Base-by-base conservation (phyloP, 2,113 vertebrate species). In the Apistogramma diplotaenia region DNA sequence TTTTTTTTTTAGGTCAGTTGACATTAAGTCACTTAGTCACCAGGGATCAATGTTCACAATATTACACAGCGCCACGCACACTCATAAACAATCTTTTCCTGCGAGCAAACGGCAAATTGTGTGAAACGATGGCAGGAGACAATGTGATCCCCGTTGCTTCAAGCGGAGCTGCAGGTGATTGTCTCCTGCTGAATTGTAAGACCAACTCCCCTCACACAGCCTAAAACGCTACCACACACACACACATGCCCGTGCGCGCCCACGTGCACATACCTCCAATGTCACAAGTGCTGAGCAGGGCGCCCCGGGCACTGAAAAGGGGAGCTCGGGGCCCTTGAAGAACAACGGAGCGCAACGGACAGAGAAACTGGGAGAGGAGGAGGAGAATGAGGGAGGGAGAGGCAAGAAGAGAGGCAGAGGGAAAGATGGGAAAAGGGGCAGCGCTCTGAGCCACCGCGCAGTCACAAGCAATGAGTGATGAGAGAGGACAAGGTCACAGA, bases 401-500 rank as follows among this genome's bases (percentile, higher is more conserved):
- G 35, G 58, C 8, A 57, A 77, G 65, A 15, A 78, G 59, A 65
- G 55, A 35, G 54, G 23, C 5, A 56, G 55, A 61, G 37, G 3
- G 56, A 19, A 59, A 7, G 25, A 4, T 19, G 21, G 59, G 23
- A 33, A 1, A 49, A 29, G 62, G 56, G 82, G 61, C 70, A 78
- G 85, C 3, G 83, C 93, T 91, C 71, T 76, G 87, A 92, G 91
- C 88, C 82, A 90, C 75, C 71, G 85, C 43, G 58, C 71, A 77
- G 88, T 90, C 91, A 91, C 90, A 84, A 85, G 86, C 85, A 79
- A 60, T 59, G 60, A 85, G 79, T 91, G 90, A 93, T 92, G 89
- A 93, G 85, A 85, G 88, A 87, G 87, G 92, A 92, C 93, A 93
- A 93, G 93, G 92, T 93, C 91, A 91, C 81, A 90, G 89, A 91